phyloP scores from a whole-genome alignment of 2,888 invertebrate genomes.

The Trichopoda pennipes region DNA sequence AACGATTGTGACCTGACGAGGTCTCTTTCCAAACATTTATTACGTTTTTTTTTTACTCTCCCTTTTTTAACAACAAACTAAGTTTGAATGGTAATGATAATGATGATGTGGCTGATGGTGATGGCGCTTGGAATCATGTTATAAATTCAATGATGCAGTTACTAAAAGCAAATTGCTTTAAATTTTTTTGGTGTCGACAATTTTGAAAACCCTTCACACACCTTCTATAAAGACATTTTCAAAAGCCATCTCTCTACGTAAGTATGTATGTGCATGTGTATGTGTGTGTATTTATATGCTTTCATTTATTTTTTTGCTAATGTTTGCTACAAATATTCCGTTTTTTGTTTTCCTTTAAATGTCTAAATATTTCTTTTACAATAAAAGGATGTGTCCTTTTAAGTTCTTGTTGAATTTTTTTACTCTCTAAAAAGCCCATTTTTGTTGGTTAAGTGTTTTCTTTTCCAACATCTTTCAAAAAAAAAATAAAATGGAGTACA shows the following conservation, averaged over 20 bases:
- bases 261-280: no score
- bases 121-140: slow-evolving; percentile 54
- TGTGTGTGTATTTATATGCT: slow-evolving; percentile 15
- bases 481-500: background rate
- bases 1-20: slow-evolving; percentile 44
- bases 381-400: slow-evolving; percentile 67
- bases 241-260: slow-evolving; percentile 32
- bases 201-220: slow-evolving; percentile 12
- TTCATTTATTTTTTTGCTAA: slow-evolving; percentile 35
- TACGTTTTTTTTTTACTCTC: background rate
- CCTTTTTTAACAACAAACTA: background rate
- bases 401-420: slow-evolving; percentile 55
- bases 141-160: slow-evolving; percentile 71
- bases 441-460: slow-evolving; percentile 62
- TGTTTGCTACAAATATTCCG: slow-evolving; percentile 56
- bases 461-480: slow-evolving; percentile 36
- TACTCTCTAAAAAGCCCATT: slow-evolving; percentile 60
- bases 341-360: slow-evolving; percentile 18
- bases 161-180: slow-evolving; percentile 64
- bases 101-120: slow-evolving; percentile 38
- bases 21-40: background rate
- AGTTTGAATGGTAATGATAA: slow-evolving; percentile 54
- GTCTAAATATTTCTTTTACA: slow-evolving; percentile 49
- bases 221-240: slow-evolving; percentile 33
- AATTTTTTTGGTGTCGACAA: slow-evolving; percentile 27